A percentile compares a stretch with the other conserved stretches of the same genome.
Evolutionary conservation across 2,113 vertebrate genomes (phyloP).

Genomic region (Chloroceryle aenea): DNA sequence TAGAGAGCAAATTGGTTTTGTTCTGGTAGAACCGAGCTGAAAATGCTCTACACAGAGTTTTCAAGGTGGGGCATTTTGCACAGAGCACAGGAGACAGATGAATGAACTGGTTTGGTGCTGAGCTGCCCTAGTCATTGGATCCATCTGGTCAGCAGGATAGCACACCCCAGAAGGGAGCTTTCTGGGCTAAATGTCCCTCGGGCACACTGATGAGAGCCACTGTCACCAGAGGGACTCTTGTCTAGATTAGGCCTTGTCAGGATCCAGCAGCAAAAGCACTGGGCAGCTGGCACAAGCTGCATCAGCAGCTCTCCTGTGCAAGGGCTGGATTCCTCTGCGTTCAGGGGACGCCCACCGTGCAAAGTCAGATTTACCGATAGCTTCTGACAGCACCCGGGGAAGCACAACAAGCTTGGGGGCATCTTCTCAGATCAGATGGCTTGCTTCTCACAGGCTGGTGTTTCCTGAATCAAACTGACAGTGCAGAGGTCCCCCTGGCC

Average conservation of each 20-base stretch:
- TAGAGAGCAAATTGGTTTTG: not conserved
- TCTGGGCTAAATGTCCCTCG: not conserved
- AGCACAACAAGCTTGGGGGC: not conserved
- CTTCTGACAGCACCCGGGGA: not conserved
- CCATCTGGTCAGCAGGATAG: not conserved
- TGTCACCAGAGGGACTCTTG: not conserved
- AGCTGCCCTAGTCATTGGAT: not conserved
- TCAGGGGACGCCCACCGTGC: not conserved
- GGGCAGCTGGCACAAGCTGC: not conserved
- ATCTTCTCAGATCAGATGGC: not conserved
- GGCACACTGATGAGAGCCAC: rapidly evolving
- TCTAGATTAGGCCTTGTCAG: not conserved
- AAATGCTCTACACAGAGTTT: not conserved
- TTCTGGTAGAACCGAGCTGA: not conserved
- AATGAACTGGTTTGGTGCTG: not conserved
- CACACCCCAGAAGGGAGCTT: not conserved
- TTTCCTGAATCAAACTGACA: not conserved
- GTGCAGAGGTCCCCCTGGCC: not conserved
- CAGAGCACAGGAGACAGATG: not conserved
- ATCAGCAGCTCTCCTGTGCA: not conserved
- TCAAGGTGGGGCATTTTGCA: not conserved
- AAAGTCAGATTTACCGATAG: not conserved
- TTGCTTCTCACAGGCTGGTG: not conserved
- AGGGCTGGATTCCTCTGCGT: not conserved
- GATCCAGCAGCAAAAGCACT: not conserved